Evolutionary conservation across 2,113 vertebrate genomes (phyloP), one percentile per base, ranked within the genome.

Genomic region (Rattus rattus): DNA sequence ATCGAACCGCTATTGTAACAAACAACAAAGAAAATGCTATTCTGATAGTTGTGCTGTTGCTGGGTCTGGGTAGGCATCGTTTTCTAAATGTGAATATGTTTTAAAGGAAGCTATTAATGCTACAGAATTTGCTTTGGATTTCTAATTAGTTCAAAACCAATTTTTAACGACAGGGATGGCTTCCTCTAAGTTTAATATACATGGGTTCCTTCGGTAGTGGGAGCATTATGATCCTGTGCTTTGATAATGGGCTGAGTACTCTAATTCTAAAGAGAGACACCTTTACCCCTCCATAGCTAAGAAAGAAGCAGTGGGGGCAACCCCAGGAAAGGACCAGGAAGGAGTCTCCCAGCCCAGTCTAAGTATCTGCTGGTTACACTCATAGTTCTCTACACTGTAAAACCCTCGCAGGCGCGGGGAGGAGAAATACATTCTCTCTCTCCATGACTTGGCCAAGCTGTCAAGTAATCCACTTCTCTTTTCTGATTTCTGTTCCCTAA

Each of bases 141-240:
- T 69, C 79, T 77, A 36, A 28, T 30, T 77, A 97, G 83, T 69
- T 84, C 65, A 85, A 90, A 94, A 92, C 47, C 33, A 73, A 20
- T 77, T 92, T 90, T 26, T 36, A 89, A 80, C 52, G 20, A 95
- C 80, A 84, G 79, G 20, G 75, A 24, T 70, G 75, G 88, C 47
- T 84, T 86, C 56, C 20, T 36, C n/a, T 87, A 28, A 56, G 26
- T 92, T 79, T 63, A 54, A 88, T 52, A n/a, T 17, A 83, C 49
- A 11, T 61, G 43, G 28, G 69, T 72, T 84, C 10, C 30, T 94
- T 93, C 65, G 72, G 20, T 56, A 88, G 56, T 36, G 19, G 7
- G 47, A 88, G 36, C 84, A 22, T 39, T n/a, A 52, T 28, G 67
- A 39, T 39, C 49, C 19, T 17, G 9, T 11, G 13, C 36, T 73